A percentile compares a stretch with the other conserved stretches of the same genome.
Conservation (phyloP, 2,113 vertebrate genomes). For the Herpetotheres cachinnans region DNA sequence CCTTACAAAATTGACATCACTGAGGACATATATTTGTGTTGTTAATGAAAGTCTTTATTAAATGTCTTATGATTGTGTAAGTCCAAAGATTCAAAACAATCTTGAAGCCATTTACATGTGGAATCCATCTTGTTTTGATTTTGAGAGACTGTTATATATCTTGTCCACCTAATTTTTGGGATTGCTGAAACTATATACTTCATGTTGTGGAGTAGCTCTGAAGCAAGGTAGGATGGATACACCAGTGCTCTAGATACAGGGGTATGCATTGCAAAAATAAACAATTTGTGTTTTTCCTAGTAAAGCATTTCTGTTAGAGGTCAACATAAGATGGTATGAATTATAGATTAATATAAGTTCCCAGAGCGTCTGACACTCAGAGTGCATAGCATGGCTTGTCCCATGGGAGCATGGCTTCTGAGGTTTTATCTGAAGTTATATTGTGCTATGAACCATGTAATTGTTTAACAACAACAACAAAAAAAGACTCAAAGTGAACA, state of each 20-base stretch:
- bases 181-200: neutral
- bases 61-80: neutral
- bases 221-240: neutral
- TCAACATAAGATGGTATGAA: neutral
- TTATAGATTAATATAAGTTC: neutral
- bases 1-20: neutral
- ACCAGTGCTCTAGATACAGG: neutral
- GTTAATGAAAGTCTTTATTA: neutral
- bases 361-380: neutral
- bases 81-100: neutral
- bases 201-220: neutral
- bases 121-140: neutral
- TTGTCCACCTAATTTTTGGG: neutral
- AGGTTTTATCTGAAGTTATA: neutral
- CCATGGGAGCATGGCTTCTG: neutral
- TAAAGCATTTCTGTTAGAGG: neutral
- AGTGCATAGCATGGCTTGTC: neutral
- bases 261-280: neutral
- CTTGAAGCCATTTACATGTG: neutral
- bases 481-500: neutral
- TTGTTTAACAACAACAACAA: neutral
- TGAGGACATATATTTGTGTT: neutral
- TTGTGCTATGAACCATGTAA: neutral
- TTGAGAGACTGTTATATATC: neutral
- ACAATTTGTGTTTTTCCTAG: neutral